Evolutionary conservation across 2,888 invertebrate genomes (phyloP).

Genomic region (Drosophila helvetica): DNA sequence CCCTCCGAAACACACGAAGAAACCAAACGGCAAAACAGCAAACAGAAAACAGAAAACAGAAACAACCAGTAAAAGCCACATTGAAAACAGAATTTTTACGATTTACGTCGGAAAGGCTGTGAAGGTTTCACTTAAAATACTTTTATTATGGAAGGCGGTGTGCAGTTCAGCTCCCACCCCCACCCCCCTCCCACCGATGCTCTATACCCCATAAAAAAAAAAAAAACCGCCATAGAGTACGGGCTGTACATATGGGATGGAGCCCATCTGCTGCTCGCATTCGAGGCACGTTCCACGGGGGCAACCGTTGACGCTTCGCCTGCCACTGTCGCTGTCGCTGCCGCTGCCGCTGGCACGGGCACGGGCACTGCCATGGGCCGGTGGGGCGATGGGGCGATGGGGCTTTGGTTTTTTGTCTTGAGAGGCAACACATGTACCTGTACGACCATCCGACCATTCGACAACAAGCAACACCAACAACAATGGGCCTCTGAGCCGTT

Average conservation of each 20-base stretch:
- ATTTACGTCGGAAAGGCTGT: conserved; percentile 70
- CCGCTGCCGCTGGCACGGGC: too few relatives aligned
- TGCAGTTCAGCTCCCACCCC: conserved; percentile 25
- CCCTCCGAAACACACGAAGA: neutral
- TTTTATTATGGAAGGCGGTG: conserved; percentile 66
- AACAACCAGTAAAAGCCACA: conserved; percentile 43
- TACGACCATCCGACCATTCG: conserved; percentile 55
- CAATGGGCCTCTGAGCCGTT: conserved; percentile 67
- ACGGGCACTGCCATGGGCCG: too few relatives aligned
- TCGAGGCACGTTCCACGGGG: conserved; percentile 65
- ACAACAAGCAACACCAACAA: conserved; percentile 52
- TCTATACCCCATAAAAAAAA: neutral
- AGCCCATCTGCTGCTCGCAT: conserved; percentile 59
- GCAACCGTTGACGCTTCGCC: conserved; percentile 72
- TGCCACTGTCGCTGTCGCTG: conserved; percentile 40
- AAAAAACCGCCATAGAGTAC: conserved; percentile 18
- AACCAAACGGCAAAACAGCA: conserved; percentile 22
- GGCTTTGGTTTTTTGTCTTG: conserved; percentile 50
- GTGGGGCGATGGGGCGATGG: too few relatives aligned
- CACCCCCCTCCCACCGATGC: neutral
- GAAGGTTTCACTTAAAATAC: conserved; percentile 75
- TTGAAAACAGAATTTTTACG: conserved; percentile 75
- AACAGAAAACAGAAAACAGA: conserved; percentile 39
- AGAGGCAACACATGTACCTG: conserved; percentile 57
- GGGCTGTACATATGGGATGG: conserved; percentile 29